A percentile compares a stretch with the other conserved stretches of the same genome.
Evolutionary conservation across 2,888 invertebrate genomes (phyloP).

Genomic region (Philaethria dido): DNA sequence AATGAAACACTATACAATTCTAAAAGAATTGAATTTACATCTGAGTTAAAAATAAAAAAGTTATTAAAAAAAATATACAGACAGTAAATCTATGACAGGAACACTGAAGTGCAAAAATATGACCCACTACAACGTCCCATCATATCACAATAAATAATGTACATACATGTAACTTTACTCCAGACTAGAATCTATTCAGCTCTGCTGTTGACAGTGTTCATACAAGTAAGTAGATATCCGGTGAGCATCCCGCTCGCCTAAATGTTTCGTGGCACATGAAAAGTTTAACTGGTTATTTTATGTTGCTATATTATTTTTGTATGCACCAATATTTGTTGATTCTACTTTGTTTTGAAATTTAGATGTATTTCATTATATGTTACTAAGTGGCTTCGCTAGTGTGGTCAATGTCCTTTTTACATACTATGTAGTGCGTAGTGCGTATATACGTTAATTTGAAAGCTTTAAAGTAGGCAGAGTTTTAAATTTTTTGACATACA

Average conservation of each 20-base stretch:
- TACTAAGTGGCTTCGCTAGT: too few relatives aligned
- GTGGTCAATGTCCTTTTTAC: too few relatives aligned
- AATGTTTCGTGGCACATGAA: slow-evolving; percentile 5
- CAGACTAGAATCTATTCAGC: slow-evolving; percentile 40
- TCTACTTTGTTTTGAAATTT: too few relatives aligned
- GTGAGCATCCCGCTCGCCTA: slow-evolving; percentile 17
- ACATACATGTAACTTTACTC: slow-evolving; percentile 33
- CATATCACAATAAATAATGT: slow-evolving; percentile 41
- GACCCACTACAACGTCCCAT: slow-evolving; percentile 27
- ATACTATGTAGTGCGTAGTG: too few relatives aligned
- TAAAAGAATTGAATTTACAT: background rate
- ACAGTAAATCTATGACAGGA: slow-evolving; percentile 32
- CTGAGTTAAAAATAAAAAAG: background rate
- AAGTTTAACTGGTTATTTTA: background rate
- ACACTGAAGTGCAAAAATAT: slow-evolving; percentile 41
- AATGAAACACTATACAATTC: background rate
- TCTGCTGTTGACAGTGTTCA: slow-evolving; percentile 42
- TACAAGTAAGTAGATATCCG: slow-evolving; percentile 42
- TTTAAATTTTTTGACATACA: too few relatives aligned
- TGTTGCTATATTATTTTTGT: background rate
- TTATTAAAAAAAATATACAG: background rate
- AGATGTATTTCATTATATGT: too few relatives aligned
- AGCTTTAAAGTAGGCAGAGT: too few relatives aligned
- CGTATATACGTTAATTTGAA: too few relatives aligned
- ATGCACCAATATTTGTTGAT: too few relatives aligned